A percentile compares a stretch with the other conserved stretches of the same genome.
Evolutionary conservation across 2,113 vertebrate genomes (phyloP).

Genomic region (Austrofundulus limnaeus): DNA sequence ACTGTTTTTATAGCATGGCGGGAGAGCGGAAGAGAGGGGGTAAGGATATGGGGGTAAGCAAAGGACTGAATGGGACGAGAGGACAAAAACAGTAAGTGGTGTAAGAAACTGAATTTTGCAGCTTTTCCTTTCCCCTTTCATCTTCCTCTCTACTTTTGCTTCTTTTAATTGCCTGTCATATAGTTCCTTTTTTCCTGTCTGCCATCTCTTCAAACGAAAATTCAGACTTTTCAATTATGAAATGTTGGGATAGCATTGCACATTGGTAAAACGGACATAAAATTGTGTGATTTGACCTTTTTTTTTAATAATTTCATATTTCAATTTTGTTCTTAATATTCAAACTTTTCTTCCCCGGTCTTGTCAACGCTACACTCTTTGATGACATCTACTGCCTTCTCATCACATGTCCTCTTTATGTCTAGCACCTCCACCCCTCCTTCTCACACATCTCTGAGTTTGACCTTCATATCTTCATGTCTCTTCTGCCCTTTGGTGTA

Average conservation of each 20-base stretch:
- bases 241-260: constrained; percentile 23
- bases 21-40: constrained; percentile 48
- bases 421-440: constrained; percentile 1
- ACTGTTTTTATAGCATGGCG: constrained; percentile 56
- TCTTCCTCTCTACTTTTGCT: constrained; percentile 46
- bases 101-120: constrained; percentile 18
- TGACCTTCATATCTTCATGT: constrained; percentile 64
- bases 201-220: constrained; percentile 24
- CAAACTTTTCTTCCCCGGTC: constrained; percentile 12
- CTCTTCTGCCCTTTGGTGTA: constrained; percentile 39
- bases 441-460: constrained; percentile 26
- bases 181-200: constrained; percentile 18
- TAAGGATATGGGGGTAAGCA: constrained; percentile 18
- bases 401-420: constrained; percentile 1
- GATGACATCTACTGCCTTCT: constrained; percentile 27
- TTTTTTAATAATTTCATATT: constrained; percentile 46
- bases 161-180: constrained; percentile 57
- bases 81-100: constrained; percentile 52
- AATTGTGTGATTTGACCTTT: constrained; percentile 31
- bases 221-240: constrained; percentile 10
- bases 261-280: constrained; percentile 56
- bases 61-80: constrained; percentile 47
- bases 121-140: constrained; percentile 41
- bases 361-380: background rate
- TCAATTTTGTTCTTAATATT: background rate